A percentile compares a stretch with the other conserved stretches of the same genome.
These are phyloP conservation scores for Leptopilina myrica DNA, from an alignment of 2,888 invertebrate genomes.

Conservation along the genomic window DNA sequence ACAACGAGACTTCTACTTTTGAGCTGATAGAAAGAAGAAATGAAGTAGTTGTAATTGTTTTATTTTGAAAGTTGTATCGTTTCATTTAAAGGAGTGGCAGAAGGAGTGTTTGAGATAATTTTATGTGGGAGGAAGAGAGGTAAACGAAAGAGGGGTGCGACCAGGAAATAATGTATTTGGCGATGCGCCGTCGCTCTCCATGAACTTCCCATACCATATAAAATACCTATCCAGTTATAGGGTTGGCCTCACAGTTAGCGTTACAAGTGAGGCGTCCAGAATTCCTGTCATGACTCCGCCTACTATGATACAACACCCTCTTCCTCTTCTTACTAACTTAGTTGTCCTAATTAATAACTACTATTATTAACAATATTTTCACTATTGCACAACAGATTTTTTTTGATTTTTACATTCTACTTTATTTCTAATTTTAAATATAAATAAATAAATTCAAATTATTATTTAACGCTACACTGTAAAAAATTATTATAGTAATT, in stretches of 20 bases:
- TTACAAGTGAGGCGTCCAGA: slow-evolving; percentile 64
- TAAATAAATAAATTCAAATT: too few species aligned
- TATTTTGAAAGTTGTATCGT: too few species aligned
- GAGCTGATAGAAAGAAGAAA: too few species aligned
- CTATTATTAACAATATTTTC: neutral
- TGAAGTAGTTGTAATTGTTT: too few species aligned
- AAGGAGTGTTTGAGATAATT: neutral
- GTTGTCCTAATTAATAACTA: slow-evolving; percentile 20
- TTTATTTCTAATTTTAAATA: neutral
- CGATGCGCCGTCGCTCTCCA: slow-evolving; percentile 60
- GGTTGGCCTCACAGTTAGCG: slow-evolving; percentile 66
- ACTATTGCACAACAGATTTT: neutral
- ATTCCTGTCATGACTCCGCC: slow-evolving; percentile 65
- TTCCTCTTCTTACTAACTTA: slow-evolving; percentile 57
- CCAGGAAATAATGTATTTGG: slow-evolving; percentile 50
- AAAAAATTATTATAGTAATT: too few species aligned
- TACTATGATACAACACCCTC: slow-evolving; percentile 68
- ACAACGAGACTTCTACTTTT: too few species aligned
- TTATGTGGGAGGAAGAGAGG: neutral
- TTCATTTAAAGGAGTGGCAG: neutral
- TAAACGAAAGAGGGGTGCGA: slow-evolving; percentile 50
- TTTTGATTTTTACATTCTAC: neutral
- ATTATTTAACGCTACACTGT: too few species aligned
- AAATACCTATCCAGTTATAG: slow-evolving; percentile 66
- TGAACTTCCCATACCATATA: slow-evolving; percentile 60